phyloP scores from a whole-genome alignment of 2,797 vertebrate genomes.

The Australoheros facetus region DNA sequence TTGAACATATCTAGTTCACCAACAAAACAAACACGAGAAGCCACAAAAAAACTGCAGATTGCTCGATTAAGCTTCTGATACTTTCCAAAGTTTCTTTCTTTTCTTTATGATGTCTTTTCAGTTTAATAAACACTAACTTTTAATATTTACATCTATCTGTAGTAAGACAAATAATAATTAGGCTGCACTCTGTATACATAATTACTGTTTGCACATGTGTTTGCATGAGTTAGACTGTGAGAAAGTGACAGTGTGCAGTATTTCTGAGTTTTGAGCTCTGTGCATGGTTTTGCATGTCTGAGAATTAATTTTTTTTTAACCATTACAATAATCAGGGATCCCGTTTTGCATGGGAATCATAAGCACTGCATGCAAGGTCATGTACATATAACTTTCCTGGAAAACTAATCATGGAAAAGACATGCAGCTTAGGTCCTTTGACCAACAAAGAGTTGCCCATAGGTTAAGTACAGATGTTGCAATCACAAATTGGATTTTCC shows the following conservation, averaged over 20 bases:
- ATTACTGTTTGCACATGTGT: not conserved
- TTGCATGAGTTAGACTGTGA: conserved; percentile 4
- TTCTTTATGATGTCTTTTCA: conserved; percentile 19
- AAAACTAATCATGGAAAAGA: conserved; percentile 71
- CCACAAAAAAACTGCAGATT: conserved; percentile 21
- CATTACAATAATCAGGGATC: conserved; percentile 47
- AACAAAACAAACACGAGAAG: conserved; percentile 43
- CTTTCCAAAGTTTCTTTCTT: conserved; percentile 15
- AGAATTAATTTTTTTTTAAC: conserved; percentile 42
- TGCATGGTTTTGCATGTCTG: conserved; percentile 60
- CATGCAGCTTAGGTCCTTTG: conserved; percentile 60
- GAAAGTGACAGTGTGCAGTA: not conserved
- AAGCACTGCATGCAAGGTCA: conserved; percentile 70
- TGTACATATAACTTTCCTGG: conserved; percentile 66
- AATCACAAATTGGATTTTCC: conserved; percentile 79
- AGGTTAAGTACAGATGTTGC: conserved; percentile 71
- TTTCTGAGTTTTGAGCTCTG: not conserved
- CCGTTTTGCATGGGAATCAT: conserved; percentile 66
- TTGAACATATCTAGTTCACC: conserved; percentile 35
- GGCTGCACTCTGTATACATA: not conserved
- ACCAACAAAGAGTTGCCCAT: conserved; percentile 64
- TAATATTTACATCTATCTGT: conserved; percentile 6
- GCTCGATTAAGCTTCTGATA: conserved; percentile 11
- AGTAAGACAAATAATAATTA: conserved; percentile 21
- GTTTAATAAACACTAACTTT: conserved; percentile 20